These are phyloP conservation scores for Prietella phreatophila DNA, from an alignment of 2,113 vertebrate genomes.

Conservation along the genomic window DNA sequence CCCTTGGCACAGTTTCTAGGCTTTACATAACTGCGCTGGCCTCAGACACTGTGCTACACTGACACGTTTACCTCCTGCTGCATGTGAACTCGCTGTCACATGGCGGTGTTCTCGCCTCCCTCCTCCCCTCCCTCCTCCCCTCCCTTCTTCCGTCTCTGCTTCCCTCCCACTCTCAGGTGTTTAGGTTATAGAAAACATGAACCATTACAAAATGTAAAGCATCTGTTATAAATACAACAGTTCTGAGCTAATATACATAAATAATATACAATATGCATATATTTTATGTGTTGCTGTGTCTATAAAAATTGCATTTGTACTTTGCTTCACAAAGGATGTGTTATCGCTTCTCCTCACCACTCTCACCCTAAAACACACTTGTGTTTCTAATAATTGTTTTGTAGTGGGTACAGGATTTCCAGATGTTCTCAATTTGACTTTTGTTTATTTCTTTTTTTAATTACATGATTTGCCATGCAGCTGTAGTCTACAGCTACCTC, in stretches of 20 bases:
- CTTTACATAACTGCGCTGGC: constrained; percentile 61
- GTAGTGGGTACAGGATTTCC: constrained; percentile 1
- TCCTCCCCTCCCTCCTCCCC: background rate
- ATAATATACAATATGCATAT: background rate
- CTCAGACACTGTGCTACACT: constrained; percentile 67
- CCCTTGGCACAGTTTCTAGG: constrained; percentile 17
- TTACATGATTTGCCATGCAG: background rate
- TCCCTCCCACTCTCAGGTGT: constrained; percentile 60
- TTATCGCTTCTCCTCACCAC: background rate
- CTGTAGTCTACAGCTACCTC: background rate
- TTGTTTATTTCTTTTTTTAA: constrained; percentile 5
- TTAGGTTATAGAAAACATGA: constrained; percentile 57
- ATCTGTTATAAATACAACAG: background rate
- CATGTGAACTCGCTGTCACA: constrained; percentile 72
- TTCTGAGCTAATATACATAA: background rate
- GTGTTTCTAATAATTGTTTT: background rate
- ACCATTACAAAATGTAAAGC: background rate
- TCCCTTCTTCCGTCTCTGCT: background rate
- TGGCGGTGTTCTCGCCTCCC: constrained; percentile 50
- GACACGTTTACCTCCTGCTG: constrained; percentile 65
- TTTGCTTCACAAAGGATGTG: background rate
- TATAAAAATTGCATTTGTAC: background rate
- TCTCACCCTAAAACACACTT: background rate
- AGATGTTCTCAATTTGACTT: background rate
- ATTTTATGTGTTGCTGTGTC: background rate